Evolutionary conservation across 2,888 invertebrate species (phyloP).

Genomic region (Lepetodrilus schrolli): DNA sequence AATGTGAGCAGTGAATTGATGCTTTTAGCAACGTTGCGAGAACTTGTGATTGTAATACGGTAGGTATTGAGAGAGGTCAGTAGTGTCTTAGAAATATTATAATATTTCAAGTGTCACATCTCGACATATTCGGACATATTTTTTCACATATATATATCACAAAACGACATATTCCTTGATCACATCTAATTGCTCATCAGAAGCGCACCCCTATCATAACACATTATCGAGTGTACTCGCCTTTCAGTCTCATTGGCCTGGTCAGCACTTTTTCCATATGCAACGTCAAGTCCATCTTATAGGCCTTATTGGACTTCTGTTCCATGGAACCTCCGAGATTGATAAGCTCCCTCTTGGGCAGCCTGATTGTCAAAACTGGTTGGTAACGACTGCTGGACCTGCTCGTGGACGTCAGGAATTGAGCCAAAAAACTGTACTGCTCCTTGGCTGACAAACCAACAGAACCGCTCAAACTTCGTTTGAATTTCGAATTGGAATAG

Average conservation of each 20-base stretch:
- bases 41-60: too few relatives aligned
- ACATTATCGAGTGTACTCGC: not conserved
- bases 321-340: slow-evolving; percentile 45
- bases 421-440: slow-evolving; percentile 47
- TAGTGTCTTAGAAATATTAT: too few relatives aligned
- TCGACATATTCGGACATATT: too few relatives aligned
- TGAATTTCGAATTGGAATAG: slow-evolving; percentile 47
- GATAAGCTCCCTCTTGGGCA: slow-evolving; percentile 48
- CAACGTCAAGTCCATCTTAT: slow-evolving; percentile 33
- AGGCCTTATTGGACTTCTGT: slow-evolving; percentile 43
- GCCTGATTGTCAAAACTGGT: slow-evolving; percentile 44
- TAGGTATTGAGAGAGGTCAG: too few relatives aligned
- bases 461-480: slow-evolving; percentile 45
- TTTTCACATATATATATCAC: too few relatives aligned
- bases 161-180: too few relatives aligned
- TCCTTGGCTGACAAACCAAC: slow-evolving; percentile 44
- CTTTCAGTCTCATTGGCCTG: slow-evolving; percentile 35
- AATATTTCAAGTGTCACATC: too few relatives aligned
- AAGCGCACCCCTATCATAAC: too few relatives aligned
- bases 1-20: too few relatives aligned
- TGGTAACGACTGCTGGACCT: slow-evolving; percentile 23
- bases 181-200: too few relatives aligned
- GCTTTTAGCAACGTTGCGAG: too few relatives aligned
- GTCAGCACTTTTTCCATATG: slow-evolving; percentile 38
- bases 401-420: slow-evolving; percentile 33